Conservation (phyloP, 2,797 vertebrate species). For the Syngnathus acus region DNA sequence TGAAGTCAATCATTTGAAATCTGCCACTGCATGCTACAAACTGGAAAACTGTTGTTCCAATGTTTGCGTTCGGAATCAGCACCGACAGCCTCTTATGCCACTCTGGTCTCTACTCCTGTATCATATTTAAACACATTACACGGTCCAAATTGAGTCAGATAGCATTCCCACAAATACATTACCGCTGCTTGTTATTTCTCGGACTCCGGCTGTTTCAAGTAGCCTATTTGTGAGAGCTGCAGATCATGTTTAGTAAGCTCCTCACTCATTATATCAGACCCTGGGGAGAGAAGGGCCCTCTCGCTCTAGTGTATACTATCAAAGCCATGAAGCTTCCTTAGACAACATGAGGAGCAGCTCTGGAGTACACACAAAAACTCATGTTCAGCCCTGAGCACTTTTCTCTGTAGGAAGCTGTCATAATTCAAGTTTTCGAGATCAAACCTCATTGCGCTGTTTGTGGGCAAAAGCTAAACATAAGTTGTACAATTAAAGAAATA, state of each 20-base stretch:
- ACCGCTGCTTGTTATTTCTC: constrained; percentile 57
- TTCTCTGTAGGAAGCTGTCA: constrained; percentile 58
- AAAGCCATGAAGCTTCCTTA: constrained; percentile 59
- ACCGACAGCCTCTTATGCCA: constrained; percentile 12
- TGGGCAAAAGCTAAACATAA: constrained; percentile 62
- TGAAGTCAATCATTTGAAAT: constrained; percentile 45
- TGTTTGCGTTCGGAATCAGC: constrained; percentile 27
- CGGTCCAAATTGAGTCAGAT: constrained; percentile 4
- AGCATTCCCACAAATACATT: constrained; percentile 47
- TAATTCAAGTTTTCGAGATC: constrained; percentile 64
- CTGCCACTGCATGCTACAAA: constrained; percentile 20
- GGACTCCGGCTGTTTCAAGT: constrained; percentile 50
- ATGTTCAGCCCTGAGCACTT: constrained; percentile 57
- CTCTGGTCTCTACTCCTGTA: constrained; percentile 23
- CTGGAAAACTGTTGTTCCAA: constrained; percentile 19
- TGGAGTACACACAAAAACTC: constrained; percentile 54
- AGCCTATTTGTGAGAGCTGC: constrained; percentile 52
- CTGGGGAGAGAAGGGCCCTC: constrained; percentile 58
- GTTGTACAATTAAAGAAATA: constrained; percentile 53
- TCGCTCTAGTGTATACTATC: constrained; percentile 53
- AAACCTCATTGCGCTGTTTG: constrained; percentile 47
- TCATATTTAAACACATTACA: constrained; percentile 42
- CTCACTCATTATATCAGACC: constrained; percentile 68
- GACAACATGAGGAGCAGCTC: constrained; percentile 57
- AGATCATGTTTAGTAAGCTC: constrained; percentile 67